Evolutionary conservation across 2,888 invertebrate species (phyloP), one percentile per base, ranked within the genome.

Genomic region (Drosophila falleni): DNA sequence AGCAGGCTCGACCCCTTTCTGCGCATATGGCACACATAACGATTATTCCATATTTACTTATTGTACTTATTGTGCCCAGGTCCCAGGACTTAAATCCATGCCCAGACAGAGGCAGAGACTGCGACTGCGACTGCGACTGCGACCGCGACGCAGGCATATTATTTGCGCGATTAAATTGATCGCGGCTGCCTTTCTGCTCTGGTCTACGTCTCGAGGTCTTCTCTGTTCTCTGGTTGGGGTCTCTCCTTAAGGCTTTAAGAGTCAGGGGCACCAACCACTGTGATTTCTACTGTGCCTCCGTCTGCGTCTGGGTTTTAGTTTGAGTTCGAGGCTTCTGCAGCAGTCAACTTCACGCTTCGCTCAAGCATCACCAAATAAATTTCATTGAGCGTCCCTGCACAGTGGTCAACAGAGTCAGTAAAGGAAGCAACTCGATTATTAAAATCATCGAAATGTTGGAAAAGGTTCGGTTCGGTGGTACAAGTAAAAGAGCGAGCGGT

Each of bases 151-250:
- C 31, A 78, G 76, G 71, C 79, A 89, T 91, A 90, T 91, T 91
- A 91, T 91, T 91, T 91, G 91, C 81, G 89, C 90, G 90, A 91
- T 91, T 91, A 91, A 91, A 91, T 90, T 91, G 91, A 90, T 91
- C 91, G 86, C 83, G 80, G 68, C 67, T 60, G 81, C 78, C 74
- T 68, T 68, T 67, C 60, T 44, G 50, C 13, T 31, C 16, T 29
- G 47, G 16, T 41, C n/a, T n/a, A n/a, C n/a, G n/a, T n/a, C 63
- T 61, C 15, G 19, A 42, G 71, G 47, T 44, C 47, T 50, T 35
- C 23, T 29, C 16, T 26, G 37, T 23, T 16, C 65, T 60, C 65
- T 60, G 37, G 15, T 10, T 53, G 35, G 31, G 29, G 56, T 47
- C 50, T 46, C 78, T 60, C 64, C 67, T 65, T 51, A n/a, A 19